These are phyloP conservation scores for Synanthedon formicaeformis DNA, from an alignment of 2,888 invertebrate genomes.

Conservation along the genomic window DNA sequence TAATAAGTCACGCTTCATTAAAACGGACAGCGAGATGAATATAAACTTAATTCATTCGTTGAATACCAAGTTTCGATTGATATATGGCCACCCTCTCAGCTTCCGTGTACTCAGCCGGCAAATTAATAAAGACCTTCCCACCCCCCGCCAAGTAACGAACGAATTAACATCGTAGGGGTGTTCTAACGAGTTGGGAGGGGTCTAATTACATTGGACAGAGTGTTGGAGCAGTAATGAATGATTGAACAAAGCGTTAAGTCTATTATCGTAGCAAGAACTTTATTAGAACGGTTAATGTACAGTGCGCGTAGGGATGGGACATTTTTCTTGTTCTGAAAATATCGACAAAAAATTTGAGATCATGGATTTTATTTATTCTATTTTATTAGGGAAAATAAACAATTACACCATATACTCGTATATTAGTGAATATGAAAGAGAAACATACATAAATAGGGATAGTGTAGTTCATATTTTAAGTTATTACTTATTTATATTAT, in stretches of 20 bases:
- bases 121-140: constrained; percentile 21
- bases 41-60: constrained; percentile 47
- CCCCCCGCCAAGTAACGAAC: constrained; percentile 19
- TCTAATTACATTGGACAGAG: constrained; percentile 40
- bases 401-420: too few relatives aligned
- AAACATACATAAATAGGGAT: too few relatives aligned
- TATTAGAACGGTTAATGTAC: constrained; percentile 60
- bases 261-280: constrained; percentile 65
- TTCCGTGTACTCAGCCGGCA: constrained; percentile 16
- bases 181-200: constrained; percentile 30
- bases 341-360: constrained; percentile 16
- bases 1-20: constrained; percentile 37
- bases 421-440: too few relatives aligned
- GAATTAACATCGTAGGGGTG: constrained; percentile 30
- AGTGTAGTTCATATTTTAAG: too few relatives aligned
- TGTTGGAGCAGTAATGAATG: constrained; percentile 49
- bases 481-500: too few relatives aligned
- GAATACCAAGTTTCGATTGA: constrained; percentile 52
- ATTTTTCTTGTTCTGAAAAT: constrained; percentile 5
- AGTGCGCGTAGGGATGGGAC: constrained; percentile 22
- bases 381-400: too few relatives aligned
- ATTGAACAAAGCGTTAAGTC: constrained; percentile 66
- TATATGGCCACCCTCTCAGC: constrained; percentile 41
- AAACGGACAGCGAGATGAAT: constrained; percentile 41
- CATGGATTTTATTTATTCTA: too few relatives aligned